Conservation (phyloP, 2,888 invertebrate species). For the Elysia crispata region DNA sequence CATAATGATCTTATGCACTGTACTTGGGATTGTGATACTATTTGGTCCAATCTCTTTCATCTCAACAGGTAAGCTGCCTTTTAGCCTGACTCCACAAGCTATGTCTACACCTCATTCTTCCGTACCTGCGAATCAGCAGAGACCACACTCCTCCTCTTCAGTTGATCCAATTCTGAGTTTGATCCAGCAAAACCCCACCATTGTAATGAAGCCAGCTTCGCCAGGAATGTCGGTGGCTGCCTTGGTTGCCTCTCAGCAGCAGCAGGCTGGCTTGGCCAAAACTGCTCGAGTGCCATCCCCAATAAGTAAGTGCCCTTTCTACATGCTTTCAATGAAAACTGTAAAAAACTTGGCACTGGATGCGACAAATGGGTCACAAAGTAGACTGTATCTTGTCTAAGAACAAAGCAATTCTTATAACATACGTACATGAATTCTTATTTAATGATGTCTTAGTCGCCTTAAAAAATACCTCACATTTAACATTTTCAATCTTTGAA, state of each 20-base stretch:
- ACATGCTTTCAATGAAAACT: not conserved
- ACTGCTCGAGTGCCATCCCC: constrained; percentile 72
- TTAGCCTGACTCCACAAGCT: constrained; percentile 56
- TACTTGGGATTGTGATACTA: too few relatives aligned
- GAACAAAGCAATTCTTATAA: too few relatives aligned
- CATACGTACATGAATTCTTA: too few relatives aligned
- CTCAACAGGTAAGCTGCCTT: too few relatives aligned
- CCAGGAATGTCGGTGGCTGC: constrained; percentile 64
- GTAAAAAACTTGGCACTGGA: too few relatives aligned
- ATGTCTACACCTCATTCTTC: constrained; percentile 60
- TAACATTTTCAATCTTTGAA: too few relatives aligned
- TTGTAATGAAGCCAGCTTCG: constrained; percentile 73
- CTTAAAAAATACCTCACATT: too few relatives aligned
- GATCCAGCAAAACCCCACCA: constrained; percentile 73
- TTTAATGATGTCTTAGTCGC: too few relatives aligned
- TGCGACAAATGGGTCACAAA: too few relatives aligned
- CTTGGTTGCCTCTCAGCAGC: constrained; percentile 58
- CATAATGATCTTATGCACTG: too few relatives aligned
- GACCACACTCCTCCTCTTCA: constrained; percentile 35
- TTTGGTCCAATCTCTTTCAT: too few relatives aligned
- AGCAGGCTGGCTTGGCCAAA: constrained; percentile 56
- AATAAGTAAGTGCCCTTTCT: constrained; percentile 68
- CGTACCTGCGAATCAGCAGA: not conserved
- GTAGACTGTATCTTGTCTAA: too few relatives aligned
- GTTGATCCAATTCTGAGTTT: constrained; percentile 69